phyloP scores from a whole-genome alignment of 2,113 vertebrate genomes.

The Struthio camelus region DNA sequence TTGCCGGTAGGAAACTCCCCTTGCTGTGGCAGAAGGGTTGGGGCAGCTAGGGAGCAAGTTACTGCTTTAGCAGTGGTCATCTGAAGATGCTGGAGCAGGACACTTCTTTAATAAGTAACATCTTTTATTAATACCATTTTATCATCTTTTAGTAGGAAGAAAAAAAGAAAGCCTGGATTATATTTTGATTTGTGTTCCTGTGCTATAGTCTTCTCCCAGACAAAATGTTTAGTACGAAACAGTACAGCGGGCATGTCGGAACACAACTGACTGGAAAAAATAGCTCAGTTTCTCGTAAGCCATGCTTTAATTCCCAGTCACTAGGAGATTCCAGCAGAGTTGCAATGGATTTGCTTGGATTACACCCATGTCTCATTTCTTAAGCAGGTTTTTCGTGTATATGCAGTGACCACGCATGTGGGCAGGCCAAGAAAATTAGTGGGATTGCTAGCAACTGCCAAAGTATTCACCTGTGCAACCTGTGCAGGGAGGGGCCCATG shows the following conservation, averaged over 20 bases:
- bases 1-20: background rate
- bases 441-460: background rate
- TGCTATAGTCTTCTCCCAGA: background rate
- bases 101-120: background rate
- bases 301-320: background rate
- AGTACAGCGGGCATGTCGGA: background rate
- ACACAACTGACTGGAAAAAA: background rate
- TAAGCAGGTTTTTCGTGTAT: background rate
- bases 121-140: background rate
- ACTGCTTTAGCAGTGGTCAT: background rate
- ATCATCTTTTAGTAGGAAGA: background rate
- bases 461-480: background rate
- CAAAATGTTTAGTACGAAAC: background rate
- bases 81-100: background rate
- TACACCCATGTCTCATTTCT: background rate
- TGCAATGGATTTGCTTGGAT: background rate
- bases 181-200: background rate
- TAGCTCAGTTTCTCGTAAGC: background rate
- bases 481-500: background rate
- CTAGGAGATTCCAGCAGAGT: background rate
- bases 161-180: background rate
- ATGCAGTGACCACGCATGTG: background rate
- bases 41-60: background rate
- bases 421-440: background rate
- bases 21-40: background rate